Evolutionary conservation across 2,888 invertebrate genomes (phyloP), one percentile per base, ranked within the genome.

Genomic region (Volucella inanis): DNA sequence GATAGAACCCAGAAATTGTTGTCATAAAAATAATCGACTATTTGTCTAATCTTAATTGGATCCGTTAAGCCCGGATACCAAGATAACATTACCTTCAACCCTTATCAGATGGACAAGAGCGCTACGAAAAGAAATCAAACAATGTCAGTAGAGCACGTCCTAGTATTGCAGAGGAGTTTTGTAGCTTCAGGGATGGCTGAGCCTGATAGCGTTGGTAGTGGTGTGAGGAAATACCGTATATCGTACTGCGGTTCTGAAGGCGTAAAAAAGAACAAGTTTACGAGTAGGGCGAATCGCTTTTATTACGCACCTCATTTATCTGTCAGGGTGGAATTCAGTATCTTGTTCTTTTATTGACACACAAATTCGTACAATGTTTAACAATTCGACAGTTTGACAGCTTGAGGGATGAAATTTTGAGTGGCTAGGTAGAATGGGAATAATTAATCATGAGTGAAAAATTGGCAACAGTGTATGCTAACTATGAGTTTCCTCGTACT

Each of bases 1-100:
- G 15, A 38, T 22, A 45, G n/a, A 68, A 41, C 38, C 57, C 47
- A 70, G 39, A 57, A 71, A 50, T 41, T 72, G 57, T 41, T 52
- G 43, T 65, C 67, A 52, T 79, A 54, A 67, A 78, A 72, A 61
- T 79, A 79, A 79, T 72, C 61, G 72, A 72, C 79, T 79, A 77
- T 77, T 79, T 79, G 72, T 79, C 54, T 67, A 61, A 79, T 79
- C 79, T 72, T 79, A 67, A 72, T 79, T 72, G 72, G 79, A 72
- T 79, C 72, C 65, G 65, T 72, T 61, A 72, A 65, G 78, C 45
- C 57, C 45, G 76, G 76, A 71, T 45, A 57, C 71, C 65, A 54
- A 64, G 71, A 43, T 65, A 54, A 47, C 68, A 47, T 50, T 59
- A 14, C 18, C 61, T 79, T 79, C 65, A 79, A 79, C 64, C 78